A percentile compares a stretch with the other conserved stretches of the same genome.
Evolutionary conservation across 2,888 invertebrate species (phyloP).

Genomic region (Diabrotica balteata): DNA sequence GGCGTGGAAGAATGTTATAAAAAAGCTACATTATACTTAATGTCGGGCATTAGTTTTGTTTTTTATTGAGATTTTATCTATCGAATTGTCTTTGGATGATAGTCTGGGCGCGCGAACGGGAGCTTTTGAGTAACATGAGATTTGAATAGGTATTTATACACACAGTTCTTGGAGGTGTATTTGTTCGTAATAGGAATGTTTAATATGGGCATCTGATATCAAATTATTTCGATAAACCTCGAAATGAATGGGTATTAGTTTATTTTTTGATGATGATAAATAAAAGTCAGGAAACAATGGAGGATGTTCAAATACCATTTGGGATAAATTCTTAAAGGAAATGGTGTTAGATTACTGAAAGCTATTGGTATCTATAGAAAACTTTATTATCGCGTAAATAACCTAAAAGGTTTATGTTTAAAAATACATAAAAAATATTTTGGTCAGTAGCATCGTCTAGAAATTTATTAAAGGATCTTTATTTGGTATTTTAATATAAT

Average conservation of each 20-base stretch:
- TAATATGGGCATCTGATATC: background rate
- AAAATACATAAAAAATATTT: no score
- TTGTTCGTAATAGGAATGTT: conserved; percentile 7
- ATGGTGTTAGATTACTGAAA: no score
- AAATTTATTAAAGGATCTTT: no score
- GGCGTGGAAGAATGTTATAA: conserved; percentile 35
- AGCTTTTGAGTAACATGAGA: conserved; percentile 27
- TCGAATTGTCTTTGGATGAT: conserved; percentile 33
- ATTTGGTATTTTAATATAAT: no score
- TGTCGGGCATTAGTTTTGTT: conserved; percentile 38
- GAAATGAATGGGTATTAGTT: conserved; percentile 2
- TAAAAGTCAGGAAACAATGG: no score
- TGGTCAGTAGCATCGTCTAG: no score
- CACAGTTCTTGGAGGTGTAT: conserved; percentile 5
- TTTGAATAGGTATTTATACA: conserved; percentile 17
- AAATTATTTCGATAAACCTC: conserved; percentile 8
- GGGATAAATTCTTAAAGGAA: no score
- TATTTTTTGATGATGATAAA: conserved; percentile 4
- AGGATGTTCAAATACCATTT: no score
- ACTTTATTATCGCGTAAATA: no score
- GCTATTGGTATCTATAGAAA: no score
- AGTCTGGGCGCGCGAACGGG: conserved; percentile 18
- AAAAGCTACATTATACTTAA: conserved; percentile 38
- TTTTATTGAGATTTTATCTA: conserved; percentile 41
- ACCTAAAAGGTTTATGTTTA: no score